Conservation (phyloP, 2,797 vertebrate genomes). For the Melopsittacus undulatus region DNA sequence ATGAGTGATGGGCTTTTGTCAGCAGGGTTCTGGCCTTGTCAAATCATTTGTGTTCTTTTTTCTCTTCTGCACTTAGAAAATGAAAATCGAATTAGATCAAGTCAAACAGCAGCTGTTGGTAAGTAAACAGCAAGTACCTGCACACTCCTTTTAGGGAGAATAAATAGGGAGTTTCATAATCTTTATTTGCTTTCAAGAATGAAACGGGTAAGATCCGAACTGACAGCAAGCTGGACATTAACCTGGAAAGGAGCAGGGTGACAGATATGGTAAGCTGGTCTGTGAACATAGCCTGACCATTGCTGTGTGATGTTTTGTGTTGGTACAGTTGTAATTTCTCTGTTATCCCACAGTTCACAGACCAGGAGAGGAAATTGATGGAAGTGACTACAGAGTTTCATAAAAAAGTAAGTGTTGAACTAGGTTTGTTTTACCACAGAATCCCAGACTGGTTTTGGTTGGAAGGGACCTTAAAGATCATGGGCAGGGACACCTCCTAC, state of each 20-base stretch:
- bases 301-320: background rate
- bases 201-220: slow-evolving; percentile 87
- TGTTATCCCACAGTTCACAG: slow-evolving; percentile 85
- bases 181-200: slow-evolving; percentile 79
- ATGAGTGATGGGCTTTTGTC: background rate
- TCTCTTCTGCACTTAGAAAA: slow-evolving; percentile 83
- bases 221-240: slow-evolving; percentile 93
- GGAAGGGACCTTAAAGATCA: background rate
- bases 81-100: slow-evolving; percentile 93
- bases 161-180: background rate
- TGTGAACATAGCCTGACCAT: background rate
- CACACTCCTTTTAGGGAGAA: background rate
- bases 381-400: slow-evolving; percentile 90
- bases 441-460: background rate
- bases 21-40: background rate
- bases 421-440: background rate
- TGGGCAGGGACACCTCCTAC: background rate
- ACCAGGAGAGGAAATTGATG: slow-evolving; percentile 93
- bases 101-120: slow-evolving; percentile 87
- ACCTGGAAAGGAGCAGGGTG: slow-evolving; percentile 91
- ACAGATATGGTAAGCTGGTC: slow-evolving; percentile 81
- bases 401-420: slow-evolving; percentile 80
- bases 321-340: background rate
- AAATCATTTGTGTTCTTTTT: background rate
- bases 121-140: slow-evolving; percentile 62